A percentile compares a stretch with the other conserved stretches of the same genome.
phyloP scores from a whole-genome alignment of 2,113 vertebrate genomes.

The Esox niger region DNA sequence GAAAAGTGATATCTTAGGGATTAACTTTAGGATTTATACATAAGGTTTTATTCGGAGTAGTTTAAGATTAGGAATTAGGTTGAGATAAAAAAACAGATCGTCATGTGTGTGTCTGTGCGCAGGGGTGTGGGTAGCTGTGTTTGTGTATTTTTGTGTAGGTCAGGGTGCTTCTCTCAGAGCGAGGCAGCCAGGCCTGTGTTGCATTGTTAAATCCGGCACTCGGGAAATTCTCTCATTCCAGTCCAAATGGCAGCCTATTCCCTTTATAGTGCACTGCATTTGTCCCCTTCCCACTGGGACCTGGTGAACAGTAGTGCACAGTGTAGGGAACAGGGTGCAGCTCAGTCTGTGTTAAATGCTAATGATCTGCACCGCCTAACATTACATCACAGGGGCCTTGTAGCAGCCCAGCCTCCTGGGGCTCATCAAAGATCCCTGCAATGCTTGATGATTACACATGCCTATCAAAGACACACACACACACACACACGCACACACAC shows the following conservation, averaged over 20 bases:
- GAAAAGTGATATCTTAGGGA: too few relatives aligned
- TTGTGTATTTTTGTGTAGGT: neutral
- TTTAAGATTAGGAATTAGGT: too few relatives aligned
- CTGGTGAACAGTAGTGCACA: too few relatives aligned
- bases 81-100: neutral
- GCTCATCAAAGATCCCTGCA: neutral
- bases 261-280: too few relatives aligned
- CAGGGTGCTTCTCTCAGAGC: conserved; percentile 20
- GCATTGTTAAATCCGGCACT: conserved; percentile 26
- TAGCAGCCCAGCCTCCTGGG: neutral
- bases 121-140: too few relatives aligned
- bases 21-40: too few relatives aligned
- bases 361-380: conserved; percentile 6
- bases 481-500: conserved; percentile 7
- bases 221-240: conserved; percentile 13
- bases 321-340: too few relatives aligned
- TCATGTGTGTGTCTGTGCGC: neutral
- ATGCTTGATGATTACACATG: conserved; percentile 6
- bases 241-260: too few relatives aligned
- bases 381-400: neutral
- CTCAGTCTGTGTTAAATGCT: conserved; percentile 9
- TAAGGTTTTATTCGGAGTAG: too few relatives aligned
- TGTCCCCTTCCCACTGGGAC: too few relatives aligned
- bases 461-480: neutral
- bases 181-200: too few relatives aligned